Conservation (phyloP, 30 jellyfish, hydroid and myxozoan genomes). For the Morbakka virulenta region DNA sequence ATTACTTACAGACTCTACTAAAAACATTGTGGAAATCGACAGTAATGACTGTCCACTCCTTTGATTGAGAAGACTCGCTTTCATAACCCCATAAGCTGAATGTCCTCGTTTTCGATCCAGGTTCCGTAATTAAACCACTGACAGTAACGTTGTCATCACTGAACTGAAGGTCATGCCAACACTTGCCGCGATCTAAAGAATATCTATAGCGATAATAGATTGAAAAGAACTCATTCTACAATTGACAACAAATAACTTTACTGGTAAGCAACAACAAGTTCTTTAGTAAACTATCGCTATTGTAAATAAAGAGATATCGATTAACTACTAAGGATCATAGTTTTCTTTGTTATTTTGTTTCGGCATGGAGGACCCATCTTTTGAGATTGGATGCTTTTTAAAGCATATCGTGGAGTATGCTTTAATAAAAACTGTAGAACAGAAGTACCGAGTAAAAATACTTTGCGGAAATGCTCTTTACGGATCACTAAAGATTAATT, state of each 20-base stretch:
- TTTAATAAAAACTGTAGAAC: too few relatives aligned
- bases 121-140: slow-evolving; percentile 85
- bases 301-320: too few relatives aligned
- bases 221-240: background rate
- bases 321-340: background rate
- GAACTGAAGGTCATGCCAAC: slow-evolving; percentile 74
- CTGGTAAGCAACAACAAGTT: too few relatives aligned
- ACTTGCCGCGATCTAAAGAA: slow-evolving; percentile 85
- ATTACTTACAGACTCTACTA: slow-evolving; percentile 48
- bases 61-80: background rate
- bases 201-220: slow-evolving; percentile 51
- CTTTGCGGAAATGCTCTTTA: too few relatives aligned
- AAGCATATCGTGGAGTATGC: too few relatives aligned
- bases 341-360: too few relatives aligned
- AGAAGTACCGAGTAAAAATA: too few relatives aligned
- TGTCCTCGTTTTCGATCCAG: slow-evolving; percentile 58
- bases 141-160: slow-evolving; percentile 56
- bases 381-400: too few relatives aligned
- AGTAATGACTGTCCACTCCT: slow-evolving; percentile 83
- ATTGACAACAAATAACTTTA: background rate
- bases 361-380: too few relatives aligned
- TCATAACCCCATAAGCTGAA: slow-evolving; percentile 88
- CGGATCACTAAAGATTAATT: too few relatives aligned
- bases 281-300: too few relatives aligned
- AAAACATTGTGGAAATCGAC: slow-evolving; percentile 66